These are phyloP conservation scores for Acridotheres tristis DNA, from an alignment of 2,797 vertebrate genomes.

Conservation along the genomic window DNA sequence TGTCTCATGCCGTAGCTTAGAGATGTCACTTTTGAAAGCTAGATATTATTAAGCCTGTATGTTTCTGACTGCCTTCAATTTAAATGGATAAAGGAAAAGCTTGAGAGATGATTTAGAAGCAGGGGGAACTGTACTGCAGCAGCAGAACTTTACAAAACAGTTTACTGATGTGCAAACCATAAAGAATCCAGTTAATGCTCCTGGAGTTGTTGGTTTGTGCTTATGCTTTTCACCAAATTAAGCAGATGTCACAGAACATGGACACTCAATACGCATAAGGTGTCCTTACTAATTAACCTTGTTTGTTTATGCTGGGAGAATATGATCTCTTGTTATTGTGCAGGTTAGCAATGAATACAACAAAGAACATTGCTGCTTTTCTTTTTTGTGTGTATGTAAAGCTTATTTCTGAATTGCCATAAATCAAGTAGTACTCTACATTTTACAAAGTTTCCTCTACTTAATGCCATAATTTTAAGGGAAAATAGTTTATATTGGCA, in stretches of 20 bases:
- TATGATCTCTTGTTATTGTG: not conserved
- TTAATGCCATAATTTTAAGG: constrained; percentile 22
- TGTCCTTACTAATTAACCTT: constrained; percentile 41
- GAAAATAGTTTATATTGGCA: constrained; percentile 46
- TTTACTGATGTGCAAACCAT: not conserved
- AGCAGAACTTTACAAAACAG: not conserved
- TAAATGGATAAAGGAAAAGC: not conserved
- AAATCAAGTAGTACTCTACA: not conserved
- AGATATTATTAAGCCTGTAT: not conserved
- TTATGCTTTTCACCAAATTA: constrained; percentile 42
- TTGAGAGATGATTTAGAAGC: not conserved
- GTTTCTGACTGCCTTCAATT: not conserved
- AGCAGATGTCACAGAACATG: constrained; percentile 13
- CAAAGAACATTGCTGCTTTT: not conserved
- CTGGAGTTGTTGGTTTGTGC: not conserved
- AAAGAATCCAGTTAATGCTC: constrained; percentile 23
- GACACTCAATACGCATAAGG: not conserved
- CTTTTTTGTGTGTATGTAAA: not conserved
- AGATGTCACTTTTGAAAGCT: not conserved
- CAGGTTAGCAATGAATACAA: not conserved
- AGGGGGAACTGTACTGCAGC: not conserved
- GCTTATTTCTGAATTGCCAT: constrained; percentile 13
- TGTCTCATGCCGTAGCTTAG: not conserved
- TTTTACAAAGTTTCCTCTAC: constrained; percentile 22
- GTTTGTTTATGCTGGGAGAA: not conserved